phyloP scores from a whole-genome alignment of 2,888 invertebrate species.

The Hololepta plana region DNA sequence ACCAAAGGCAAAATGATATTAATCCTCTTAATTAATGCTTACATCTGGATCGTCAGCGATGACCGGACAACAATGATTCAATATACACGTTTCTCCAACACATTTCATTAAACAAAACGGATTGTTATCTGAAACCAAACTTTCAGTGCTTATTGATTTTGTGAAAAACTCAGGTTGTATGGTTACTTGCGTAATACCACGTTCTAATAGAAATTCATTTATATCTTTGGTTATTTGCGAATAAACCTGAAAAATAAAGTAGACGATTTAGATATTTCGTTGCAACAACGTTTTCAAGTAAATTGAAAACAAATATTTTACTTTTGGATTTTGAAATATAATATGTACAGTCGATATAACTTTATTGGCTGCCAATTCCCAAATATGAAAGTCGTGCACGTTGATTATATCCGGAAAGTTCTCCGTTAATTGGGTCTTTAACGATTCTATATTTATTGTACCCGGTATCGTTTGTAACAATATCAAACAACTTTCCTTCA shows the following conservation, averaged over 20 bases:
- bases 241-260: slow-evolving; percentile 27
- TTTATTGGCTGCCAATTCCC: slow-evolving; percentile 66
- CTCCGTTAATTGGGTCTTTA: slow-evolving; percentile 42
- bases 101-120: slow-evolving; percentile 27
- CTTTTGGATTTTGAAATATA: slow-evolving; percentile 45
- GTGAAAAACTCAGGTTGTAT: slow-evolving; percentile 68
- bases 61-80: slow-evolving; percentile 28
- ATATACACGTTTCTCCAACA: slow-evolving; percentile 23
- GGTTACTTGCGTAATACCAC: slow-evolving; percentile 69
- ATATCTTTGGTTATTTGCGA: slow-evolving; percentile 39
- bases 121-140: slow-evolving; percentile 14
- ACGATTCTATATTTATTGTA: slow-evolving; percentile 58
- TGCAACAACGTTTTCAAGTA: too few species aligned
- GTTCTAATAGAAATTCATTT: slow-evolving; percentile 55
- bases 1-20: too few species aligned
- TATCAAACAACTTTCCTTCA: slow-evolving; percentile 77
- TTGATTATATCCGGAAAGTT: slow-evolving; percentile 53
- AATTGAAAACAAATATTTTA: too few species aligned
- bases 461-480: slow-evolving; percentile 85
- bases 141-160: slow-evolving; percentile 15
- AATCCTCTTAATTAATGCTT: too few species aligned
- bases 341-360: slow-evolving; percentile 76
- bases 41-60: too few species aligned
- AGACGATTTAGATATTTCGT: too few species aligned
- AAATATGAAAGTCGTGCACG: slow-evolving; percentile 78